These are phyloP conservation scores for Disparrhopalites patrizii DNA, from an alignment of 2,888 invertebrate species.

Conservation along the genomic window DNA sequence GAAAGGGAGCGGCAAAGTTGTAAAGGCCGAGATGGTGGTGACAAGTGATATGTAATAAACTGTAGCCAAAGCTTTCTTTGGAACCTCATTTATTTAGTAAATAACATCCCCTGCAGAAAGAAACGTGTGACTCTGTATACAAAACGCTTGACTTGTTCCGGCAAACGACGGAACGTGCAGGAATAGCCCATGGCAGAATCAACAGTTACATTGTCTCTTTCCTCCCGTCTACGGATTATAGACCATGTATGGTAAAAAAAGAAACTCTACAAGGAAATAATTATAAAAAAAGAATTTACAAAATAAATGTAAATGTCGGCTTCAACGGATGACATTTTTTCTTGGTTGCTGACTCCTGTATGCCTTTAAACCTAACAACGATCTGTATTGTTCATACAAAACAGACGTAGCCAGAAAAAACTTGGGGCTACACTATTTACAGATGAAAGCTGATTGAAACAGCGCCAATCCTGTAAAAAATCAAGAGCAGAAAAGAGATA, in stretches of 20 bases:
- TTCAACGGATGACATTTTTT: constrained; percentile 11
- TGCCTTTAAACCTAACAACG: background rate
- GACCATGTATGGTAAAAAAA: too few relatives aligned
- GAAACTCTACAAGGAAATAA: background rate
- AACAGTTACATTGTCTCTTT: constrained; percentile 10
- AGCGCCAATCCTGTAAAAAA: background rate
- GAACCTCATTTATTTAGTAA: constrained; percentile 13
- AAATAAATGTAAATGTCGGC: background rate
- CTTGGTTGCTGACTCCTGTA: constrained; percentile 13
- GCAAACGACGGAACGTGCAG: background rate
- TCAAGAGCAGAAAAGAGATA: background rate
- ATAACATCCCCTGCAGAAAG: too few relatives aligned
- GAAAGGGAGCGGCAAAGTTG: background rate
- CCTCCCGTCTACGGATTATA: too few relatives aligned
- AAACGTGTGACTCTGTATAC: too few relatives aligned
- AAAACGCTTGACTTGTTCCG: constrained; percentile 2
- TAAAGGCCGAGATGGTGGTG: constrained; percentile 2
- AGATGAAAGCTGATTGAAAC: background rate
- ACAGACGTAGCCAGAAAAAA: background rate
- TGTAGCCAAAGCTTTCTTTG: constrained; percentile 6
- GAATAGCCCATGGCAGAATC: constrained; percentile 1
- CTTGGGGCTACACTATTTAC: background rate
- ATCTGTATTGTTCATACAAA: background rate
- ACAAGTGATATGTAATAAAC: constrained; percentile 16
- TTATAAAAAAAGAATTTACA: background rate